These are phyloP conservation scores for Eupleurogrammus muticus DNA, from an alignment of 2,797 vertebrate genomes.

Conservation along the genomic window DNA sequence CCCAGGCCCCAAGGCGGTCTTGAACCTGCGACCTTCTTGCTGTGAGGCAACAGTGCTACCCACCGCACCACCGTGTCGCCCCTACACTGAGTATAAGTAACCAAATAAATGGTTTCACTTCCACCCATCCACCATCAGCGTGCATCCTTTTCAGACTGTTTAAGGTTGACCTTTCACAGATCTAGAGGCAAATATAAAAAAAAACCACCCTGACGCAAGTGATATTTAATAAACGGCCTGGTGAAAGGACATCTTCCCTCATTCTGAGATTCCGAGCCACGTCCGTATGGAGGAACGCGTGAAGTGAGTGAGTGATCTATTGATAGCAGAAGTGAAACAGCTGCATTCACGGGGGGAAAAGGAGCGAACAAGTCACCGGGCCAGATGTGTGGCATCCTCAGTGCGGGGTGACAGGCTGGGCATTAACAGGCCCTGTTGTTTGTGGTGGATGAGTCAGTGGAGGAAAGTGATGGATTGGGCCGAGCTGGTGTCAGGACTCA, in stretches of 20 bases:
- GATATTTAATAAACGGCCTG: neutral
- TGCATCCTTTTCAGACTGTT: neutral
- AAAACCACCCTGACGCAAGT: neutral
- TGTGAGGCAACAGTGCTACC: no score
- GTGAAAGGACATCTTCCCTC: neutral
- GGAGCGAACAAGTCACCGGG: neutral
- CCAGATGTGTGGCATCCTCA: neutral
- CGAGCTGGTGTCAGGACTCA: constrained; percentile 30
- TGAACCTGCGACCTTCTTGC: no score
- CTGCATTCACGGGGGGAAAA: neutral
- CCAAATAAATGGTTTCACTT: constrained; percentile 16
- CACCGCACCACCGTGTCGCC: no score
- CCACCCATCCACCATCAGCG: neutral
- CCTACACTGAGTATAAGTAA: neutral
- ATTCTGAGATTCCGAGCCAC: neutral
- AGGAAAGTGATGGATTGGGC: constrained; percentile 14
- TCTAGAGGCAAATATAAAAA: constrained; percentile 9
- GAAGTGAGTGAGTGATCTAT: neutral
- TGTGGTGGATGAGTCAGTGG: constrained; percentile 15
- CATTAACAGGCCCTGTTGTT: neutral
- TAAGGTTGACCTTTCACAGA: constrained; percentile 10
- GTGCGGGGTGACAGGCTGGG: neutral
- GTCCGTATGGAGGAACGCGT: neutral
- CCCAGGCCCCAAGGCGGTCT: no score
- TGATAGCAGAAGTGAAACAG: neutral